Base-by-base conservation (phyloP, 2,113 vertebrate genomes). In the Microcebus jonahi region DNA sequence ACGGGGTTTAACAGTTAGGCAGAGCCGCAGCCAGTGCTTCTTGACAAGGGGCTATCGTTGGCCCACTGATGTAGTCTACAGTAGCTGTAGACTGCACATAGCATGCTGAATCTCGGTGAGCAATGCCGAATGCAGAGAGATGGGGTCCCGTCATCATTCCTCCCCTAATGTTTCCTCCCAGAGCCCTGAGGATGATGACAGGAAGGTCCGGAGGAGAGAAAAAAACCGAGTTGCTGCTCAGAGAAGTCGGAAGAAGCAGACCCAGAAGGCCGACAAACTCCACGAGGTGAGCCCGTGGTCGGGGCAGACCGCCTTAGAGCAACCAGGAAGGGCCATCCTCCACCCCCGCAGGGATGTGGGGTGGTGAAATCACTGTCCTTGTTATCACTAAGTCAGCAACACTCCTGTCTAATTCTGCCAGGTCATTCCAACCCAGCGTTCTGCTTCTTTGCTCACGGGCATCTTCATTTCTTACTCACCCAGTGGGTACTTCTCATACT, bases 171-270 rank as follows among this genome's bases (percentile, higher is more conserved):
- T 96, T 2, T 65, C 68, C 93, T 98, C 98, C 27, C 97, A 99
- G 99, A 98, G 98, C 25, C 98, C 98, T 0, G 99, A 99, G 94
- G 99, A 99, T 53, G 99, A 99, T 21, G 99, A 98, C 87, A 98
- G 98, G 94, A 99, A 98, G 96, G 97, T 99, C 90, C 99, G 99
- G 95, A 99, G 99, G 96, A 99, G 99, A 97, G 99, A 99, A 91
- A 99, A 99, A 97, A 99, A 99, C 93, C 98, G 99, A 92, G 99
- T 99, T 4, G 99, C 99, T 36, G 99, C 99, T 15, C 99, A 99
- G 98, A 99, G 99, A 92, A 99, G 99, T 96, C 98, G 99, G 55
- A 99, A 99, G 98, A 99, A 99, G 97, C 99, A 99, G 98, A 99
- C 99, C 0, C 99, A 99, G 98, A 99, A 99, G 98, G 99, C 99